Evolutionary conservation across 2,113 vertebrate genomes (phyloP), one percentile per base, ranked within the genome.

Genomic region (Sialia sialis): DNA sequence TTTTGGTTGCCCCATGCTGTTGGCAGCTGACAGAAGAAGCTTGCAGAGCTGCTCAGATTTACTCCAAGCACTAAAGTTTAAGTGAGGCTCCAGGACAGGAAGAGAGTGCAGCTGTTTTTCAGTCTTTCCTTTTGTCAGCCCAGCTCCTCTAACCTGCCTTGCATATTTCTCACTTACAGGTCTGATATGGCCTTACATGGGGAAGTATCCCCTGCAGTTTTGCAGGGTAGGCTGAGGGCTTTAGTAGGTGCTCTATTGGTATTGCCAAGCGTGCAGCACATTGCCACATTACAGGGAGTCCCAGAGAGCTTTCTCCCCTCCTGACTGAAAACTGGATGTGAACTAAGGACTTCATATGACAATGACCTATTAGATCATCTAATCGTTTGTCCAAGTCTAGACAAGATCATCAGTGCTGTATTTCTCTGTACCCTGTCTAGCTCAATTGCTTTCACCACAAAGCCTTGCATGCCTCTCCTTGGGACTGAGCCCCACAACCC

Each of bases 281-380:
- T n/a, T 94, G 54, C 54, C n/a, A 22, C 34, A 6, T 85, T 91
- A 34, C 82, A 62, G 32, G 15, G 29, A 90, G 79, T 84, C 79
- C 41, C 59, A 59, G 83, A 88, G 82, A 86, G 75, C 67, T 90
- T 94, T 80, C 32, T 90, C 26, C 67, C 19, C 58, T 66, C 9
- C 0, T 44, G 82, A 38, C 8, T 94, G 90, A 73, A 92, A 93
- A 79, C 49, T 72, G 73, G 69, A 56, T 1, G 0, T 51, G 74
- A 93, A 64, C 46, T 44, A 69, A 75, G 0, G 19, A 78, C 38
- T 92, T 94, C 79, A 62, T 39, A 25, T 70, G 63, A 85, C 87
- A 72, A 12, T 90, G 93, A 97, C 87, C 75, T 95, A 77, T 94
- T 82, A 92, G 80, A 76, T 94, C 69, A 93, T 72, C 67, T 66